Evolutionary conservation across 2,113 vertebrate genomes (phyloP).

Genomic region (Rhagologus leucostigma): DNA sequence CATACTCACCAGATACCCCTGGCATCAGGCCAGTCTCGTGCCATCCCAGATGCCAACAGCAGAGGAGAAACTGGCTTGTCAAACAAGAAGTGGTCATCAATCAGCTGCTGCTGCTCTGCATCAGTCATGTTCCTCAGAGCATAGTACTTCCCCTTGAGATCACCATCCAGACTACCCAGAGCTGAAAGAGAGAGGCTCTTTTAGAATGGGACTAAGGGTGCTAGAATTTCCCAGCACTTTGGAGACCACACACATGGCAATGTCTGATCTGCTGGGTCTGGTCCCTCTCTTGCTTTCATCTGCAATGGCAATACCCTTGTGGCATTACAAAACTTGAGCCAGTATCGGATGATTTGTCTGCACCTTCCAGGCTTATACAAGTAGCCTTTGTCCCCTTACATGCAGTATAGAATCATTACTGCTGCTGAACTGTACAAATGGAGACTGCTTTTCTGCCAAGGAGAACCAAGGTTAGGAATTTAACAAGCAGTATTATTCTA

Average conservation of each 20-base stretch:
- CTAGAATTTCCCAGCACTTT: neutral
- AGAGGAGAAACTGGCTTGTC: constrained; percentile 97
- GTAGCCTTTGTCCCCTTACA: neutral
- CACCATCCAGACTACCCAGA: constrained; percentile 81
- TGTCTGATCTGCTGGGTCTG: neutral
- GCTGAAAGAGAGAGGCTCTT: constrained; percentile 48
- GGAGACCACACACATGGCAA: neutral
- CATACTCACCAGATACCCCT: constrained; percentile 90
- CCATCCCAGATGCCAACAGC: constrained; percentile 93
- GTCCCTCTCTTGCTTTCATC: constrained; percentile 16
- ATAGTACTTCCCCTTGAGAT: constrained; percentile 93
- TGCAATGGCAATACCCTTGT: neutral
- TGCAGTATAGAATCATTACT: neutral
- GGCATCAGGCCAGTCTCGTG: constrained; percentile 92
- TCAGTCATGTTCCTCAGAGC: constrained; percentile 94
- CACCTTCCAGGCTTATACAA: neutral
- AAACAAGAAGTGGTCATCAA: constrained; percentile 97
- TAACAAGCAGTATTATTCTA: neutral
- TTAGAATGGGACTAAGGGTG: neutral
- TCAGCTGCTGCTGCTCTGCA: constrained; percentile 93
- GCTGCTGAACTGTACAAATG: neutral
- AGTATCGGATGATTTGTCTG: constrained; percentile 5
- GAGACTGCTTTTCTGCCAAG: neutral
- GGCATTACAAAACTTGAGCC: neutral
- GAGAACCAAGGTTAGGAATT: neutral